These are phyloP conservation scores for Calcarius lapponicus DNA, from an alignment of 2,797 vertebrate genomes.

Conservation along the genomic window DNA sequence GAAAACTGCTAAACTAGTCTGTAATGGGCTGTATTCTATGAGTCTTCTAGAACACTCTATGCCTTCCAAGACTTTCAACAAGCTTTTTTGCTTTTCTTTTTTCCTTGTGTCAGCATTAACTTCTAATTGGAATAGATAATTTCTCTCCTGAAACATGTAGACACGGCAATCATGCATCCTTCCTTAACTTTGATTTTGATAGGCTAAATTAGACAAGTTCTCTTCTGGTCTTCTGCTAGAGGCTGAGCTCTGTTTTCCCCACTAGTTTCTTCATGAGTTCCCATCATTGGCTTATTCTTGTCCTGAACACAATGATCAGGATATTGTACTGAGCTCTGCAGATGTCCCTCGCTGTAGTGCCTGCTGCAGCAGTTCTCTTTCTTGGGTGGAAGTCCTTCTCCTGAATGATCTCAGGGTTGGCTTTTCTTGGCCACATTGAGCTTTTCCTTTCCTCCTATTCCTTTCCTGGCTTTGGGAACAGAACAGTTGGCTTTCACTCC, in stretches of 20 bases:
- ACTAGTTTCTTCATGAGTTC: not conserved
- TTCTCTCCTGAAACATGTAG: not conserved
- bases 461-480: not conserved
- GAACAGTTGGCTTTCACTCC: not conserved
- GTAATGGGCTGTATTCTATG: not conserved
- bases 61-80: not conserved
- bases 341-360: not conserved
- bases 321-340: not conserved
- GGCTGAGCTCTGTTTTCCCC: not conserved
- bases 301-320: not conserved
- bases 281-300: not conserved
- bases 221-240: not conserved
- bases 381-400: not conserved
- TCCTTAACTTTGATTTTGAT: not conserved
- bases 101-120: not conserved
- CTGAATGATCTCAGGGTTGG: not conserved
- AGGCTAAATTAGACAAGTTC: not conserved
- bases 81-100: not conserved
- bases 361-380: not conserved
- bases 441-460: not conserved
- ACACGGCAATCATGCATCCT: not conserved
- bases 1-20: not conserved
- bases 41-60: not conserved
- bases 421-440: not conserved
- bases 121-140: not conserved